Base-by-base conservation (phyloP, 2,888 invertebrate genomes). In the Hydraecia micacea region DNA sequence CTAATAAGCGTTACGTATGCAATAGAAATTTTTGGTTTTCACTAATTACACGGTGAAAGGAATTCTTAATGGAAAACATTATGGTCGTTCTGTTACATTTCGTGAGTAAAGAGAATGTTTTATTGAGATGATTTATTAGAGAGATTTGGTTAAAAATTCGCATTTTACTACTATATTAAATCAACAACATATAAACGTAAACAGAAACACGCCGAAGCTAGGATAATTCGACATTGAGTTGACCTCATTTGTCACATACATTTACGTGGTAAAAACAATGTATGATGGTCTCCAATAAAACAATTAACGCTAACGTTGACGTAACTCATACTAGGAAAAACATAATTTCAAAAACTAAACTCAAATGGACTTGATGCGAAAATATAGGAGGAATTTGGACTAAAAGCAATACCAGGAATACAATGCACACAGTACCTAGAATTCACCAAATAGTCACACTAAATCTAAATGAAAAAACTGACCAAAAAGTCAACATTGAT, bases 21-120 rank as follows among this genome's bases (percentile, higher is more conserved):
- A 77, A 82, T 78, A 87, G 75, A 84, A 86, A 80, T 88, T 79
- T 76, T 81, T 67, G 69, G 85, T 84, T 88, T 87, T 46, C 71
- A 77, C 73, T 83, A 85, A 87, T 87, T 81, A 78, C 72, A 80
- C 69, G 46, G 85, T 70, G 78, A 85, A 83, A 80, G 75, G 80
- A 78, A 86, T 87, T 84, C 46, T 18, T 79, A 77, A 85, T 83
- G 72, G 80, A 63, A 77, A 82, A 76, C 58, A 69, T 79, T 79
- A 80, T 75, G 73, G 77, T 65, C 63, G 70, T 84, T 86, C 65
- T 75, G 74, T 87, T 87, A 80, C 86, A 81, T 86, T 85, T 74
- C 72, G 72, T 79, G 67, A 65, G 76, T 46, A 77, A 58, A 82
- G 79, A 86, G 70, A 76, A 78, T 63, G 86, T 85, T 75, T 49